A percentile compares a stretch with the other conserved stretches of the same genome.
These are phyloP conservation scores for Delphinapterus leucas DNA, from an alignment of 2,113 vertebrate genomes.

Conservation along the genomic window DNA sequence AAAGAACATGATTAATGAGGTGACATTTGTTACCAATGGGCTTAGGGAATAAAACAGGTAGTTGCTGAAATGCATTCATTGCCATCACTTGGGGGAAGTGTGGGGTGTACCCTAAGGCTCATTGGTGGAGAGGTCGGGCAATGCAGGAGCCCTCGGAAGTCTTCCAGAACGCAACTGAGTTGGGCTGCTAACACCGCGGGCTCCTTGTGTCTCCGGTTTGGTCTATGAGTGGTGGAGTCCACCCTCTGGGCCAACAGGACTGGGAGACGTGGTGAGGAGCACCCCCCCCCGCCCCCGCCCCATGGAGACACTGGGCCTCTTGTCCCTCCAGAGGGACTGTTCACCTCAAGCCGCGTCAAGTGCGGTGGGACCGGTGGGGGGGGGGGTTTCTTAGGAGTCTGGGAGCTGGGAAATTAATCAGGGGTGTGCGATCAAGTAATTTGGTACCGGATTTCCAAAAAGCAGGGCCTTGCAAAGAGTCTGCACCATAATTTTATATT, in stretches of 20 bases:
- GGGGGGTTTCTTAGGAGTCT: neutral
- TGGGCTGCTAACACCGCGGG: rapidly evolving
- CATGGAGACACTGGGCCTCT: neutral
- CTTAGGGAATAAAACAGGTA: neutral
- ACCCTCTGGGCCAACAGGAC: neutral
- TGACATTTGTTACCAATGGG: neutral
- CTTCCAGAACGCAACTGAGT: neutral
- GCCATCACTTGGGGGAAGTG: neutral
- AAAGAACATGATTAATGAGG: neutral
- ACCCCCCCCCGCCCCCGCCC: rapidly evolving
- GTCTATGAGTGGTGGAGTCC: neutral
- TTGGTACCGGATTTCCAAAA: neutral
- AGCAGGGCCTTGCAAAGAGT: neutral
- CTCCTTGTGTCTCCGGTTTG: neutral
- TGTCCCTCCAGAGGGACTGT: neutral
- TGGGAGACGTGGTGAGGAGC: neutral
- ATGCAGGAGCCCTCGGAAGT: neutral
- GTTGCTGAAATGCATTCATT: neutral
- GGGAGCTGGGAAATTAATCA: neutral
- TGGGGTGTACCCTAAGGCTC: neutral
- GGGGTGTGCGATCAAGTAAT: neutral
- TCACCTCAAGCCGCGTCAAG: neutral
- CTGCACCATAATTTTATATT: neutral
- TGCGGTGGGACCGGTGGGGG: rapidly evolving
- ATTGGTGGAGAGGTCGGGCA: neutral